Conservation (phyloP, 2,888 invertebrate species). For the Notodonta dromedarius region DNA sequence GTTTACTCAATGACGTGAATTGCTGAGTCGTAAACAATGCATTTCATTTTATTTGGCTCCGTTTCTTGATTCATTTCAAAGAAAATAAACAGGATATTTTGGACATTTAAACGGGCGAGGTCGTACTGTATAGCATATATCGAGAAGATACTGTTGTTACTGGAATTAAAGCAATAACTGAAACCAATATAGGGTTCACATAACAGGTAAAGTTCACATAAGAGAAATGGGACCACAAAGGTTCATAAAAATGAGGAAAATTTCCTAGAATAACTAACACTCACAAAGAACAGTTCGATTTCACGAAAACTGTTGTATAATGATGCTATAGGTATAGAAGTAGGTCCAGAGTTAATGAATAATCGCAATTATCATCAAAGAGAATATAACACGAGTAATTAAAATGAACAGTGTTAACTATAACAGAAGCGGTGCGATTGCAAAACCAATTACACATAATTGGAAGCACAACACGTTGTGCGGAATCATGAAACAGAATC, state of each 20-base stretch:
- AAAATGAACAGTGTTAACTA: conserved; percentile 20
- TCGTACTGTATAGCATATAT: conserved; percentile 8
- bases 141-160: too few species aligned
- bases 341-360: conserved; percentile 22
- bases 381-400: conserved; percentile 18
- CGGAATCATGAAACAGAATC: conserved; percentile 1
- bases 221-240: too few species aligned
- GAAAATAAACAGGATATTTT: conserved; percentile 28
- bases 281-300: too few species aligned
- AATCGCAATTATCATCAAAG: conserved; percentile 13
- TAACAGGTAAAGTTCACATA: too few species aligned
- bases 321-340: conserved; percentile 6
- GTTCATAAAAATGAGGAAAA: too few species aligned
- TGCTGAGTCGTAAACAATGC: conserved; percentile 13
- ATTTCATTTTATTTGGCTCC: conserved; percentile 30
- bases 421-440: conserved; percentile 13
- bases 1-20: not conserved
- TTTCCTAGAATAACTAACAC: too few species aligned
- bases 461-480: conserved; percentile 3
- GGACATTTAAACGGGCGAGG: conserved; percentile 14
- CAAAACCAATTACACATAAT: conserved; percentile 23
- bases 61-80: conserved; percentile 21
- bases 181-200: too few species aligned
- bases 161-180: too few species aligned
- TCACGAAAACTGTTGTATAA: conserved; percentile 21